phyloP scores from a whole-genome alignment of 2,888 invertebrate species.

The Rhopalosiphum nymphaeae region DNA sequence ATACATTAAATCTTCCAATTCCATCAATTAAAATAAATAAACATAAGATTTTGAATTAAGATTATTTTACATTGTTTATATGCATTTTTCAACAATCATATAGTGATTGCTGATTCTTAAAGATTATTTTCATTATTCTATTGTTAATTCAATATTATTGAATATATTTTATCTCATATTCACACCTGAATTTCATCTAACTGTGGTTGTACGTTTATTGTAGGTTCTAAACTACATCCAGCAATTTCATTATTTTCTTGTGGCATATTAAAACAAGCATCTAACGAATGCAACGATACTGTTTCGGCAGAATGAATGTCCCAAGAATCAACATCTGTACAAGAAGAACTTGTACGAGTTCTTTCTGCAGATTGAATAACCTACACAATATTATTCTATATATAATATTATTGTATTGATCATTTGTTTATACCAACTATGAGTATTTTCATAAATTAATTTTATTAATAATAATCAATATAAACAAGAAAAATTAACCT shows the following conservation, averaged over 20 bases:
- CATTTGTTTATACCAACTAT: neutral
- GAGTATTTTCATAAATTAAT: neutral
- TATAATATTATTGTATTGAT: neutral
- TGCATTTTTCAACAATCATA: neutral
- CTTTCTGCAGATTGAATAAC: constrained; percentile 49
- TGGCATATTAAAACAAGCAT: constrained; percentile 47
- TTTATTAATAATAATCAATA: neutral
- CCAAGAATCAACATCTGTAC: constrained; percentile 63
- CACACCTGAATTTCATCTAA: constrained; percentile 58
- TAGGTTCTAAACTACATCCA: constrained; percentile 27
- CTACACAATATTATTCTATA: constrained; percentile 21
- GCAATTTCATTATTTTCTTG: constrained; percentile 27
- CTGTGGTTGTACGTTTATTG: neutral
- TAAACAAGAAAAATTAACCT: constrained; percentile 2
- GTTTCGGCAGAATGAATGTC: constrained; percentile 67
- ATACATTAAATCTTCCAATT: neutral
- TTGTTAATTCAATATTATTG: neutral
- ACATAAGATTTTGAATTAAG: neutral
- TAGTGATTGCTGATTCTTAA: neutral
- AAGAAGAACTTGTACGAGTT: constrained; percentile 60
- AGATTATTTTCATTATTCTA: neutral
- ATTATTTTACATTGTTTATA: neutral
- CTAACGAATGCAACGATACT: constrained; percentile 68
- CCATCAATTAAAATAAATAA: neutral
- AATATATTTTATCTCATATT: neutral